These are phyloP conservation scores for Catostomus latipinnis DNA, from an alignment of 2,797 vertebrate species.

Conservation along the genomic window DNA sequence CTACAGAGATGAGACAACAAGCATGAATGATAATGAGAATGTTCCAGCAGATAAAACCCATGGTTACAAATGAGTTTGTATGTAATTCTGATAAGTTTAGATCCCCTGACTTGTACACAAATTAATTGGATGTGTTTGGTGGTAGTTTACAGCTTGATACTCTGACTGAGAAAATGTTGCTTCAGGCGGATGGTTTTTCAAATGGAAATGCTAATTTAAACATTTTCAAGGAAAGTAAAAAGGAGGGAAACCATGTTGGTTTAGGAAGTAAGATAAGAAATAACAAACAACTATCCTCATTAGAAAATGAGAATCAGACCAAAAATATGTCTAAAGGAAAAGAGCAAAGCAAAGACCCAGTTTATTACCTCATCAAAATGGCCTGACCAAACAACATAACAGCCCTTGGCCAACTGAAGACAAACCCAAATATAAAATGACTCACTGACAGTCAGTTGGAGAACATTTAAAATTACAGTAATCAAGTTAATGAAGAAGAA, in stretches of 20 bases:
- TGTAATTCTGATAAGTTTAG: conserved; percentile 39
- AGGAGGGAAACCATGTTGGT: background rate
- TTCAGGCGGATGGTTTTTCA: conserved; percentile 69
- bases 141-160: conserved; percentile 93
- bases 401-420: background rate
- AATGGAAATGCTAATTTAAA: conserved; percentile 31
- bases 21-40: background rate
- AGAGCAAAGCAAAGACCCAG: conserved; percentile 9
- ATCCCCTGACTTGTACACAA: conserved; percentile 64
- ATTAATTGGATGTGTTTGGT: conserved; percentile 79
- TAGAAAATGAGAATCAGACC: conserved; percentile 15
- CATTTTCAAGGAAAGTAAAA: conserved; percentile 3
- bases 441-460: conserved; percentile 91
- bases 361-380: conserved; percentile 1
- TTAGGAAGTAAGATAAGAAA: background rate
- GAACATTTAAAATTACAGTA: conserved; percentile 85
- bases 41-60: conserved; percentile 11
- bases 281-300: background rate
- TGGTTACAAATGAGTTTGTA: conserved; percentile 9
- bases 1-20: background rate
- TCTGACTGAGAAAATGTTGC: conserved; percentile 89
- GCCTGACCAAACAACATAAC: background rate
- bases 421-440: conserved; percentile 75
- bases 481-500: conserved; percentile 72
- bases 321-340: conserved; percentile 9